Conservation (phyloP, 2,797 vertebrate species). For the Neopelma chrysocephalum region DNA sequence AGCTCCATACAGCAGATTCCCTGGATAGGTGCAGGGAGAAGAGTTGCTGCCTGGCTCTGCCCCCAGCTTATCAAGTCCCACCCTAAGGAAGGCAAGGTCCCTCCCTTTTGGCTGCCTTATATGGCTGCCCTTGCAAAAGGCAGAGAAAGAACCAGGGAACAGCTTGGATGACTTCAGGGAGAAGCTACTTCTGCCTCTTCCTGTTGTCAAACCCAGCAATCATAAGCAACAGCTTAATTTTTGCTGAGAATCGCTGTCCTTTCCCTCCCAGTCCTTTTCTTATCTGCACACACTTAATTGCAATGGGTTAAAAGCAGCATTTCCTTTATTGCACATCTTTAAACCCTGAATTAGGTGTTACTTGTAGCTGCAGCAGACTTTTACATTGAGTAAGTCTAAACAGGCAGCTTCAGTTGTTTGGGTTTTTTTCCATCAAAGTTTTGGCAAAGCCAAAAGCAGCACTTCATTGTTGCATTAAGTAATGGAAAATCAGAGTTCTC, state of each 20-base stretch:
- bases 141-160: neutral
- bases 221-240: neutral
- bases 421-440: neutral
- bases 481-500: neutral
- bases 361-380: neutral
- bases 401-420: neutral
- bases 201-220: neutral
- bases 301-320: neutral
- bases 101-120: conserved; percentile 48
- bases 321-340: neutral
- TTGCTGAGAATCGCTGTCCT: neutral
- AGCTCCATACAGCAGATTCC: neutral
- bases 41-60: neutral
- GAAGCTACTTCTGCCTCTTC: neutral
- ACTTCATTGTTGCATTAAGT: neutral
- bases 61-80: neutral
- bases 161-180: neutral
- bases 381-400: neutral
- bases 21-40: neutral
- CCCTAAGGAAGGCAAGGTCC: neutral
- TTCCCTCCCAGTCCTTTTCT: neutral
- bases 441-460: neutral
- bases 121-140: neutral
- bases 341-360: neutral
- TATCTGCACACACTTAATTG: neutral